These are phyloP conservation scores for Zygothrica quintamaculata DNA, from an alignment of 2,888 invertebrate genomes.

Conservation along the genomic window DNA sequence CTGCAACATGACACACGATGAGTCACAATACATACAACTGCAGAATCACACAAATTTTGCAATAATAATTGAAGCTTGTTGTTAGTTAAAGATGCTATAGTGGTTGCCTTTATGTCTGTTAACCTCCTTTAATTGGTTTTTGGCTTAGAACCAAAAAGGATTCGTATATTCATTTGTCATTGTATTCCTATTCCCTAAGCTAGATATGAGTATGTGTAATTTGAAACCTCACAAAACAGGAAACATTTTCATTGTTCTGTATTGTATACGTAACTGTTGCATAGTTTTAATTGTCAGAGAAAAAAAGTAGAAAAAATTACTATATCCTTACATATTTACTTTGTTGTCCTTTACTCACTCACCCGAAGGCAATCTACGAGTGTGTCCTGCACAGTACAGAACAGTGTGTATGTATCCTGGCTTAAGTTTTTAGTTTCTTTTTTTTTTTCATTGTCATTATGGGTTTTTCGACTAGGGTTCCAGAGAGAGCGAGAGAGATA, in stretches of 20 bases:
- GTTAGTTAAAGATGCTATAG: too few species aligned
- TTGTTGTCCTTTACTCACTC: background rate
- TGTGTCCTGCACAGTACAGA: background rate
- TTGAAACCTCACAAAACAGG: slow-evolving; percentile 3
- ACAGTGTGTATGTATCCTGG: background rate
- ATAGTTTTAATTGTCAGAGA: slow-evolving; percentile 30
- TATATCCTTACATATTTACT: slow-evolving; percentile 24
- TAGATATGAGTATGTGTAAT: slow-evolving; percentile 1
- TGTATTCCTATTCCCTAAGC: background rate
- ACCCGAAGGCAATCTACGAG: background rate
- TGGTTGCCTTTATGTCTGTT: too few species aligned
- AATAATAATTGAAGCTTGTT: too few species aligned
- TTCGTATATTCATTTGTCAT: background rate
- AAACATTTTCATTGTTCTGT: slow-evolving; percentile 7
- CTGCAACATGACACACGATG: too few species aligned
- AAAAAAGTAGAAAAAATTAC: too few species aligned
- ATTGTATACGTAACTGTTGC: slow-evolving; percentile 33
- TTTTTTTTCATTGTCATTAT: slow-evolving; percentile 19
- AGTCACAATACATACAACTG: too few species aligned
- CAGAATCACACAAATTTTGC: too few species aligned
- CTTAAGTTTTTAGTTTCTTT: slow-evolving; percentile 13
- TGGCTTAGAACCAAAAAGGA: background rate
- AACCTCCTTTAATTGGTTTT: too few species aligned
- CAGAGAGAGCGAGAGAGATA: too few species aligned
- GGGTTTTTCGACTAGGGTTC: too few species aligned